These are phyloP conservation scores for Nyctereutes procyonoides DNA, from an alignment of 2,113 vertebrate species.

Conservation along the genomic window DNA sequence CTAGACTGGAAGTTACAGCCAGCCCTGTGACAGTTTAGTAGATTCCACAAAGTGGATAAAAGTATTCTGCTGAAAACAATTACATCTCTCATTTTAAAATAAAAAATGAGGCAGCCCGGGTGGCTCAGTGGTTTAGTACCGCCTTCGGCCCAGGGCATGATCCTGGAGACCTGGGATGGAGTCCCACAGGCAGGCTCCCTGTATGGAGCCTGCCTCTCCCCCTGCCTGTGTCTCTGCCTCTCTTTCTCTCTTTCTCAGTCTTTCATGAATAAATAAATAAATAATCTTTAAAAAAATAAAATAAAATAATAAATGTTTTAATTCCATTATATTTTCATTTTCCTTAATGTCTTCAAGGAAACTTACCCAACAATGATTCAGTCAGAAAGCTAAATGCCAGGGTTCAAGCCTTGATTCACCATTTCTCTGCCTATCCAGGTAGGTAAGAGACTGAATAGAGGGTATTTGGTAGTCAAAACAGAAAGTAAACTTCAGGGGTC, in stretches of 20 bases:
- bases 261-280: too few species aligned
- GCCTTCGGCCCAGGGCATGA: too few species aligned
- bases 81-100: background rate
- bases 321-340: background rate
- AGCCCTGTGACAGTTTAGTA: background rate
- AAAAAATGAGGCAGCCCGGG: background rate
- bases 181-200: too few species aligned
- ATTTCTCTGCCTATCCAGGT: background rate
- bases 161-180: too few species aligned
- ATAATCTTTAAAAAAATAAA: background rate
- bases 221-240: too few species aligned
- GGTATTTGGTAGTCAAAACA: background rate
- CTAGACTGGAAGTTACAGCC: background rate
- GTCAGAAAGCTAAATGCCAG: background rate
- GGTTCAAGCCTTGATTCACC: background rate
- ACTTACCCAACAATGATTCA: background rate
- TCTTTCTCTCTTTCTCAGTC: too few species aligned
- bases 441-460: background rate
- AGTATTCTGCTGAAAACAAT: background rate
- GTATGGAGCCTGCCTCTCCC: too few species aligned
- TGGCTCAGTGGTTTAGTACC: too few species aligned
- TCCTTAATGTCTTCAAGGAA: background rate
- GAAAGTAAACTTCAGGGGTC: background rate
- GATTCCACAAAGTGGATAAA: background rate
- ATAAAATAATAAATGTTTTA: background rate